A percentile compares a stretch with the other conserved stretches of the same genome.
Conservation (phyloP, 2,888 invertebrate genomes). For the Tortrix viridana region DNA sequence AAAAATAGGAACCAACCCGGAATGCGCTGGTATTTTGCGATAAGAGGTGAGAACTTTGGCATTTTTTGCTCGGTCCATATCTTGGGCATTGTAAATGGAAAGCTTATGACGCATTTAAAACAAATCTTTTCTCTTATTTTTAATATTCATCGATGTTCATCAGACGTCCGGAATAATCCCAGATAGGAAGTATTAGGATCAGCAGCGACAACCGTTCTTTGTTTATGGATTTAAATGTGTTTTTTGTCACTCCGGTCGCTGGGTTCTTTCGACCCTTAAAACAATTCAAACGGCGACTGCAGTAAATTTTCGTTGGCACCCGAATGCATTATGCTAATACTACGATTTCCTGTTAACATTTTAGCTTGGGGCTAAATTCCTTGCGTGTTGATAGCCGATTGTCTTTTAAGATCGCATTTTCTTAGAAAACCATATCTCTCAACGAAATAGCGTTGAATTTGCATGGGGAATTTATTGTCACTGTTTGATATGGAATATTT, state of each 20-base stretch:
- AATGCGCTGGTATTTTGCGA: constrained; percentile 49
- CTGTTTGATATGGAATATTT: constrained; percentile 63
- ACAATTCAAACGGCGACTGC: constrained; percentile 60
- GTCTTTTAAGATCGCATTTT: constrained; percentile 53
- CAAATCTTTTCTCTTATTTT: constrained; percentile 46
- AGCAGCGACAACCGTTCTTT: constrained; percentile 26
- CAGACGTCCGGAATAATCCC: constrained; percentile 13
- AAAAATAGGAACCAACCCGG: constrained; percentile 51
- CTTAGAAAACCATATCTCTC: constrained; percentile 56
- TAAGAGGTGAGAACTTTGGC: constrained; percentile 54
- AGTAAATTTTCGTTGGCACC: constrained; percentile 67
- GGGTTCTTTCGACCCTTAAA: constrained; percentile 51
- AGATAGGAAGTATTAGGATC: constrained; percentile 34
- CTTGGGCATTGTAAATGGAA: constrained; percentile 55
- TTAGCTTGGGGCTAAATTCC: constrained; percentile 57
- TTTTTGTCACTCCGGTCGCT: constrained; percentile 51
- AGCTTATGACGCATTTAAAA: constrained; percentile 50
- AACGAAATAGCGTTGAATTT: constrained; percentile 66
- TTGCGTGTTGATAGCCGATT: constrained; percentile 63
- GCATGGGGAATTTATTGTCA: constrained; percentile 70
- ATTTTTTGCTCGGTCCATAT: constrained; percentile 51
- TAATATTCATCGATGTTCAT: constrained; percentile 7
- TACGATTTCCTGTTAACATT: constrained; percentile 70
- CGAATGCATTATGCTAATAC: constrained; percentile 77
- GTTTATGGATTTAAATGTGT: constrained; percentile 28